These are phyloP conservation scores for Rhyacophila brunnea DNA, from an alignment of 1,140 invertebrate genomes.

Conservation along the genomic window DNA sequence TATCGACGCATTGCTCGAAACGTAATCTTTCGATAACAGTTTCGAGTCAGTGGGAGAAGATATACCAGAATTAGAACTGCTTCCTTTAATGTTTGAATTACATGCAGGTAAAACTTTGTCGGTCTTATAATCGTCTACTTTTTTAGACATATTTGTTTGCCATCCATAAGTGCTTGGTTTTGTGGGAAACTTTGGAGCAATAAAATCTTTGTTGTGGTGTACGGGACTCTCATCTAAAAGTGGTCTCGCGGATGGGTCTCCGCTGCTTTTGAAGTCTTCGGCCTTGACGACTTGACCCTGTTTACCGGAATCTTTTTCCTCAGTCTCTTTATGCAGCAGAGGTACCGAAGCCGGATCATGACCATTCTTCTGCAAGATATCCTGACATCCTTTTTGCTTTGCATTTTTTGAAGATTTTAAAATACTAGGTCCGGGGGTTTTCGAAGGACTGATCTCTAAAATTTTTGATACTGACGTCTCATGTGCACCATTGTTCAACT, in stretches of 20 bases:
- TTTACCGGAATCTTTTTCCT: too few relatives aligned
- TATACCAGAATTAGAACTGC: too few relatives aligned
- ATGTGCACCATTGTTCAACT: conserved; percentile 37
- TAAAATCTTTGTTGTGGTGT: conserved; percentile 12
- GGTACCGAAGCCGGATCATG: conserved; percentile 50
- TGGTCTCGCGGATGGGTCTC: conserved; percentile 11
- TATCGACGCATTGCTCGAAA: too few relatives aligned
- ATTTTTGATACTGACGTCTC: conserved; percentile 46
- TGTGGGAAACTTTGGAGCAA: too few relatives aligned
- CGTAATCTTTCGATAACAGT: too few relatives aligned
- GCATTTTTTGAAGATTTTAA: conserved; percentile 47
- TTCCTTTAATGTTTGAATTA: too few relatives aligned
- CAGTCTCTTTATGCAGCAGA: conserved; percentile 44
- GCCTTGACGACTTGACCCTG: conserved; percentile 6
- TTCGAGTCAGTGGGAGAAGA: too few relatives aligned
- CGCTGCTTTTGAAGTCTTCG: conserved; percentile 12
- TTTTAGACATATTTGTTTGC: too few relatives aligned
- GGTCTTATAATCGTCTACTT: too few relatives aligned
- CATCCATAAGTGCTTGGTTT: too few relatives aligned
- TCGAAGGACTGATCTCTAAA: conserved; percentile 45
- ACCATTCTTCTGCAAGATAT: conserved; percentile 40
- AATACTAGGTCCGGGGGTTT: conserved; percentile 41
- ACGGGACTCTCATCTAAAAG: conserved; percentile 22
- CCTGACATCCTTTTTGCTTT: conserved; percentile 47
- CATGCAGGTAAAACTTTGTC: too few relatives aligned